phyloP scores from a whole-genome alignment of 2,888 invertebrate species.

The Rhaphigaster nebulosa region DNA sequence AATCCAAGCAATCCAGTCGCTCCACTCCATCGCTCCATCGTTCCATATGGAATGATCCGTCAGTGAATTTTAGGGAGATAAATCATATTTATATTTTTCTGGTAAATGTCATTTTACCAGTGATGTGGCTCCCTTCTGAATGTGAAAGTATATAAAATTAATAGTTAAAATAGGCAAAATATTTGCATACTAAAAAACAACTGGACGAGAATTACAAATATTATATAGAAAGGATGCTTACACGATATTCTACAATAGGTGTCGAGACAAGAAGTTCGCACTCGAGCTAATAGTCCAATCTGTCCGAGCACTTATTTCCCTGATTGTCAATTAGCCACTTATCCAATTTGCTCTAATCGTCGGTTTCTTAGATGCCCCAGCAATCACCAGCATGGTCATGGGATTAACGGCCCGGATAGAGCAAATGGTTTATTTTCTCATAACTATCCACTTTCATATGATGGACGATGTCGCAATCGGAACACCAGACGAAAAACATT shows the following conservation, averaged over 20 bases:
- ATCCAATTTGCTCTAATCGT: conserved; percentile 21
- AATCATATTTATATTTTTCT: no score
- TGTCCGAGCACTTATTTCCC: background rate
- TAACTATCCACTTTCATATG: background rate
- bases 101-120: no score
- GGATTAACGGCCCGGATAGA: background rate
- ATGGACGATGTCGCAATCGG: background rate
- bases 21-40: no score
- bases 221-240: background rate
- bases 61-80: no score
- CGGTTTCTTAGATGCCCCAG: background rate
- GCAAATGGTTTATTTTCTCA: background rate
- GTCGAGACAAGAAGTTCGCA: background rate
- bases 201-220: background rate
- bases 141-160: no score
- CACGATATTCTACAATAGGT: background rate
- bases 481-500: background rate
- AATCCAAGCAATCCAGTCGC: no score
- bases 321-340: conserved; percentile 31
- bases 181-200: no score
- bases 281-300: background rate
- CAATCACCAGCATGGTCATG: background rate
- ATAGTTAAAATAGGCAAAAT: no score
- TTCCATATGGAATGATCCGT: no score
- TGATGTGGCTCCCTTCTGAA: no score